phyloP scores from a whole-genome alignment of 53 echinoderm and acorn worm species.

The Echinometra lucunter region DNA sequence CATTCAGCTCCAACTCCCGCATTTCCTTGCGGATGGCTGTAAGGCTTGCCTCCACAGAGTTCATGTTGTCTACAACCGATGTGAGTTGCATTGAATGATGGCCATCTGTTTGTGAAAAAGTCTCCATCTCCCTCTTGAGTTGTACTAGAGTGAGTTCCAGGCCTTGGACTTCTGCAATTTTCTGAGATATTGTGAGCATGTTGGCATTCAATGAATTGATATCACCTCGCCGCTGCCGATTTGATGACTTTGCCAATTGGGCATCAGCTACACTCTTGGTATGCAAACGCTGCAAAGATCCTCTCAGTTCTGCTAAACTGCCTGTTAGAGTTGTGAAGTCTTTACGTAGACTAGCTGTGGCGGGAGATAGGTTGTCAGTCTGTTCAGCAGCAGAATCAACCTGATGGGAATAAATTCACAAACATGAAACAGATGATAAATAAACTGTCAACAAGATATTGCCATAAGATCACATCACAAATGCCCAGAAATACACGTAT shows the following conservation, averaged over 20 bases:
- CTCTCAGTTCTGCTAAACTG: slow-evolving; percentile 64
- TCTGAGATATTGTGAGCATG: slow-evolving; percentile 61
- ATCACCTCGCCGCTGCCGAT: slow-evolving; percentile 51
- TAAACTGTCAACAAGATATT: neutral
- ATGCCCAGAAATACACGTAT: too few species aligned
- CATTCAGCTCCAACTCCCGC: slow-evolving; percentile 63
- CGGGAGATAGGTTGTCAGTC: slow-evolving; percentile 31
- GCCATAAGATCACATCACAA: neutral
- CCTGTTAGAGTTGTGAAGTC: slow-evolving; percentile 69
- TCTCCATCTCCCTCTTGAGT: slow-evolving; percentile 68
- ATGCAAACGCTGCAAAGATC: slow-evolving; percentile 68
- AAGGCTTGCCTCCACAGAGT: slow-evolving; percentile 72
- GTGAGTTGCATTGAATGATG: slow-evolving; percentile 57
- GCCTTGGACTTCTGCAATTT: slow-evolving; percentile 66
- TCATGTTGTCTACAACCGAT: slow-evolving; percentile 57
- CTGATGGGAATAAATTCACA: neutral
- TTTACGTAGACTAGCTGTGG: slow-evolving; percentile 56
- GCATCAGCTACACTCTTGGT: slow-evolving; percentile 57
- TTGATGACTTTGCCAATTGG: slow-evolving; percentile 32
- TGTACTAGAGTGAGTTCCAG: slow-evolving; percentile 69
- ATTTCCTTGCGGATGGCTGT: slow-evolving; percentile 65
- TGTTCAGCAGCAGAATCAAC: slow-evolving; percentile 55
- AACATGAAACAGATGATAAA: neutral
- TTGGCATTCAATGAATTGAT: slow-evolving; percentile 38
- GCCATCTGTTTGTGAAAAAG: slow-evolving; percentile 51